Evolutionary conservation across 2,113 vertebrate species (phyloP), one percentile per base, ranked within the genome.

Genomic region (Thinocorus orbignyianus): DNA sequence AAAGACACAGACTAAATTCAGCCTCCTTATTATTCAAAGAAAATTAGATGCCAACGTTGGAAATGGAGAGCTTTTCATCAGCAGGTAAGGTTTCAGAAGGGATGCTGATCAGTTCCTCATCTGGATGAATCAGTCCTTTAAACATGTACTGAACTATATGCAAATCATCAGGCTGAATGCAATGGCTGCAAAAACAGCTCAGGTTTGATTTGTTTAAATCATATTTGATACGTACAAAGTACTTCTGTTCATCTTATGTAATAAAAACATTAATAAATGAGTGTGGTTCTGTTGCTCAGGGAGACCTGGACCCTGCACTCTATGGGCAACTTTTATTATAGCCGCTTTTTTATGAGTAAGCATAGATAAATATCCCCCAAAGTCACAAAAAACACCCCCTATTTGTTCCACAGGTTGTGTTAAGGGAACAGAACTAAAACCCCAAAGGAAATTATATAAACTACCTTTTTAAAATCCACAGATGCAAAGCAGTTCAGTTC

Each of bases 41-140:
- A 49, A 70, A 60, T 22, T 46, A 33, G 1, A 26, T 7, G 80
- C 48, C 61, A 91, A 22, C 0, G 31, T 3, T 93, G 65, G 78
- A 25, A 84, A 91, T 92, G 20, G 86, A 92, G 30, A 37, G 93
- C 52, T 89, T 82, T 74, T 30, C 80, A 86, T 57, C 91, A 89
- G 89, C 95, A 95, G 93, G 91, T 89, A 35, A 30, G 55, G 73
- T 1, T 66, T 35, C 76, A 49, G 52, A 54, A 81, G 88, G 85
- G 54, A 78, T 51, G 83, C 26, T 86, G 17, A 11, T 17, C 69
- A 72, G 76, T 9, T 73, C 71, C 46, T 73, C 57, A 78, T 71
- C 51, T 42, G 52, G 51, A 44, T 64, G 83, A 78, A 78, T 55
- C 68, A 74, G 76, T 6, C 52, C 70, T 78, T 74, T 9, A 20